Evolutionary conservation across 1,140 invertebrate species (phyloP).

Genomic region (Platyscapa corneri): DNA sequence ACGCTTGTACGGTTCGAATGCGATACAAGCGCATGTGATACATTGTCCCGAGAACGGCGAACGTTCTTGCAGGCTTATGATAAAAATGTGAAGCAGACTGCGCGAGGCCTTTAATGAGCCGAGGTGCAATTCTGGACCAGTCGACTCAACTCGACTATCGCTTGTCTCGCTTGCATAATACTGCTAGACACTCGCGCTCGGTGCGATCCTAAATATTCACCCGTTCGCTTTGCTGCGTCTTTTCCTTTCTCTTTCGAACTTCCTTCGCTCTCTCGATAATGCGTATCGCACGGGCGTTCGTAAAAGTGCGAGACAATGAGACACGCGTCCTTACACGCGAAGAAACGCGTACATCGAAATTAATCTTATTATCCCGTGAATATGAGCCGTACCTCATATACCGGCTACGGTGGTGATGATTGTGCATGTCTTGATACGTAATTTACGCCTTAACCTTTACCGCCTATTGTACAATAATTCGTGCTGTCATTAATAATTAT

Average conservation of each 20-base stretch:
- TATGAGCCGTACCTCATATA: not conserved
- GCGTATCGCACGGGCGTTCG: constrained; percentile 2
- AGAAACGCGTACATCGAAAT: constrained; percentile 45
- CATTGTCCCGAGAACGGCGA: too few species aligned
- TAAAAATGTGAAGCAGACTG: not conserved
- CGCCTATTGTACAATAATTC: constrained; percentile 7
- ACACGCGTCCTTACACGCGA: not conserved
- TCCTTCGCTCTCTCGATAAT: constrained; percentile 35
- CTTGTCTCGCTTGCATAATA: constrained; percentile 13
- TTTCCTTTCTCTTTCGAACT: constrained; percentile 19
- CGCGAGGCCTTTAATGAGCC: not conserved
- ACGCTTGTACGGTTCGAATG: too few species aligned
- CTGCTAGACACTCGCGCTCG: not conserved
- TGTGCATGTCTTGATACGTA: constrained; percentile 44
- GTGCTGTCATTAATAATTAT: constrained; percentile 17
- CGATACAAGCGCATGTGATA: too few species aligned
- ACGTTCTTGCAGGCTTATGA: too few species aligned
- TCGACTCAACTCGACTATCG: too few species aligned
- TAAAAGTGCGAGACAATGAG: constrained; percentile 41
- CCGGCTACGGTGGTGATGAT: not conserved
- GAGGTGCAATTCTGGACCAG: constrained; percentile 10
- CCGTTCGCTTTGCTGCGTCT: not conserved
- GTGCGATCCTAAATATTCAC: not conserved
- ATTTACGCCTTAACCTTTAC: constrained; percentile 45
- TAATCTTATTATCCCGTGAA: constrained; percentile 9